Percentiles rank a stretch among this genome's conserved stretches.
Evolutionary conservation across 2,888 invertebrate species (phyloP).

Genomic region (Nomada ruficornis): DNA sequence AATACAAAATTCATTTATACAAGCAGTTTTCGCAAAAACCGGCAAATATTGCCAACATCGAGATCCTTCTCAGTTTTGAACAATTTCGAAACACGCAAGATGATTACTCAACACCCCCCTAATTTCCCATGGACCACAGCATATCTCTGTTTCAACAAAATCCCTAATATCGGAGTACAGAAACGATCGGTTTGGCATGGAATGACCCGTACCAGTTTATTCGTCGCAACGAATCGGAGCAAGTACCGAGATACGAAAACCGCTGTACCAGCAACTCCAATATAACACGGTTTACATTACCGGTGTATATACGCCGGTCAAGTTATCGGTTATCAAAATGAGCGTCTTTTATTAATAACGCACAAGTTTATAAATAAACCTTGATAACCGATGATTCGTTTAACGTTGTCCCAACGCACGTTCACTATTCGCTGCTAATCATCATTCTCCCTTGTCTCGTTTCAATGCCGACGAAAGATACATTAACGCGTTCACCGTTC

Average conservation of each 20-base stretch:
- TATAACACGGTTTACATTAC: constrained; percentile 25
- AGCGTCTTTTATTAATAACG: constrained; percentile 53
- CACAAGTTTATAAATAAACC: constrained; percentile 47
- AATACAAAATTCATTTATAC: too few relatives aligned
- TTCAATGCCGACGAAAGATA: neutral
- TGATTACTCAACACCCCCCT: neutral
- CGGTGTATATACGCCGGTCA: constrained; percentile 9
- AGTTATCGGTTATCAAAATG: constrained; percentile 36
- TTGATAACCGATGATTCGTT: constrained; percentile 29
- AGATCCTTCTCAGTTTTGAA: neutral
- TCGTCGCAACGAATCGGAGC: too few relatives aligned
- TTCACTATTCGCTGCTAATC: neutral
- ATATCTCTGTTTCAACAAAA: too few relatives aligned
- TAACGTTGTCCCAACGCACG: neutral
- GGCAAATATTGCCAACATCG: neutral
- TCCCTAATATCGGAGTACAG: neutral
- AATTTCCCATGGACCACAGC: too few relatives aligned
- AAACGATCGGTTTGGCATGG: neutral
- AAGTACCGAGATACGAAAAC: constrained; percentile 55
- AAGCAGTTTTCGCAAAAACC: too few relatives aligned
- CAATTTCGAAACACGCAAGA: too few relatives aligned
- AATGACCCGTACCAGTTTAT: constrained; percentile 24
- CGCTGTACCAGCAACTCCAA: constrained; percentile 42
- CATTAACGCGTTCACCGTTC: constrained; percentile 10
- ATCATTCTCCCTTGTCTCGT: neutral